A percentile compares a stretch with the other conserved stretches of the same genome.
Conservation (phyloP, 2,113 vertebrate species). For the Hippolais icterina region DNA sequence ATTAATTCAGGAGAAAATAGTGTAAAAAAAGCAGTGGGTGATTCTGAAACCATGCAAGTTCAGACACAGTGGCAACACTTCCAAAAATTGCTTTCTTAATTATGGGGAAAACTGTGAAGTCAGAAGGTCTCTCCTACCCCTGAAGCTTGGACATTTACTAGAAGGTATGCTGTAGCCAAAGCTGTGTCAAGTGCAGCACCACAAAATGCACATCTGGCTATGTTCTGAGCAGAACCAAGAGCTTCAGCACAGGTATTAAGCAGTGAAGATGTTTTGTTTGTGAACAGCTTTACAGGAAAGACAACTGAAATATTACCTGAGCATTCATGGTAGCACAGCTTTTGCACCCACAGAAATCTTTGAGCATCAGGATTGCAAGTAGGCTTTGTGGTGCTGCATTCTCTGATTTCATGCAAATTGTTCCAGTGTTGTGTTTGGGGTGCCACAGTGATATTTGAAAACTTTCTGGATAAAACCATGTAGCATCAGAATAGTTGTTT, state of each 20-base stretch:
- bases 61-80: neutral
- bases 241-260: neutral
- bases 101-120: neutral
- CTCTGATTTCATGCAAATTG: neutral
- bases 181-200: fast-evolving
- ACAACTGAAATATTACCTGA: neutral
- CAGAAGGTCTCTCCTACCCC: neutral
- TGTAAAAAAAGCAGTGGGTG: neutral
- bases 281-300: neutral
- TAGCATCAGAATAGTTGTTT: neutral
- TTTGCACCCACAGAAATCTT: neutral
- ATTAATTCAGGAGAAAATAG: neutral
- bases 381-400: neutral
- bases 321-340: neutral
- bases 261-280: neutral
- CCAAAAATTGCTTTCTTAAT: neutral
- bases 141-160: neutral
- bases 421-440: neutral
- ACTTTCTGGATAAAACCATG: neutral
- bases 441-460: neutral
- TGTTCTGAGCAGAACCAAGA: neutral
- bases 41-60: neutral
- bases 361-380: neutral
- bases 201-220: neutral
- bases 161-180: neutral